Conservation (phyloP, 2,113 vertebrate genomes). For the Sarotherodon lohbergeri region DNA sequence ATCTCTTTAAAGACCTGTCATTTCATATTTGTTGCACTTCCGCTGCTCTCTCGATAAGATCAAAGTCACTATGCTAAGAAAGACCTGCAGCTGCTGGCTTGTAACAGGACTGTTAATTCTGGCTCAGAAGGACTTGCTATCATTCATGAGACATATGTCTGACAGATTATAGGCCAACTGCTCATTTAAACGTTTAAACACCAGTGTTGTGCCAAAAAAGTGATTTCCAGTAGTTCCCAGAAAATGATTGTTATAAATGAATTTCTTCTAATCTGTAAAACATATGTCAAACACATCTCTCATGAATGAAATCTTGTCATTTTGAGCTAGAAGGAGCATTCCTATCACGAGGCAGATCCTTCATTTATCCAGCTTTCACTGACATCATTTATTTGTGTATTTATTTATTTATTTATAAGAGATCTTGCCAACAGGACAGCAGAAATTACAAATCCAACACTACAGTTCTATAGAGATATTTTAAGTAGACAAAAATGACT, state of each 20-base stretch:
- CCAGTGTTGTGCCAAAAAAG: not conserved
- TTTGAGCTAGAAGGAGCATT: not conserved
- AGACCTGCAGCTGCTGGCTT: not conserved
- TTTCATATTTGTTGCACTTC: not conserved
- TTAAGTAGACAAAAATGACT: not conserved
- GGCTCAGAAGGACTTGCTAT: no score
- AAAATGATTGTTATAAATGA: not conserved
- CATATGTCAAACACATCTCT: not conserved
- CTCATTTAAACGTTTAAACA: not conserved
- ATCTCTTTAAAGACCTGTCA: not conserved
- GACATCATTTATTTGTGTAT: not conserved
- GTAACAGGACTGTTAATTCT: not conserved
- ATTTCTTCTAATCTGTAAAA: not conserved
- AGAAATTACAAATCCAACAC: not conserved
- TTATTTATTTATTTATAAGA: not conserved
- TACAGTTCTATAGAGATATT: not conserved
- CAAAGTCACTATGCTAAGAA: not conserved
- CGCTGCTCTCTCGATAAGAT: accelerated
- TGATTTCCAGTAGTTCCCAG: not conserved
- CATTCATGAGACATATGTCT: no score
- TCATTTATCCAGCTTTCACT: not conserved
- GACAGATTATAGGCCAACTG: no score
- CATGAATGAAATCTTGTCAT: not conserved
- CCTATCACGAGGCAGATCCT: not conserved
- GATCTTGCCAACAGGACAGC: not conserved